Base-by-base conservation (phyloP, 2,888 invertebrate species). In the Gari tellinella region DNA sequence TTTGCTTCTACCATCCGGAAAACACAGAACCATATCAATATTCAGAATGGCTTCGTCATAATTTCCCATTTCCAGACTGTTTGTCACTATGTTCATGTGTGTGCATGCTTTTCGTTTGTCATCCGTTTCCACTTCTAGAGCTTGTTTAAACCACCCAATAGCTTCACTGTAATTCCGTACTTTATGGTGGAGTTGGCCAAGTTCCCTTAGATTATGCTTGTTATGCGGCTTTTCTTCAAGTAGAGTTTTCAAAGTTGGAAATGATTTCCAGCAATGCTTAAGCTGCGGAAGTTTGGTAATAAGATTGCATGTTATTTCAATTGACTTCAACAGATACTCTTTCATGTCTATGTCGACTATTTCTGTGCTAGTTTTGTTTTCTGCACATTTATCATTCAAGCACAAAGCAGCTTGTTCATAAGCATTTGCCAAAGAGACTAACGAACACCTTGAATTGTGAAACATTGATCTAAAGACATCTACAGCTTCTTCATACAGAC, bases 361-460 rank as follows among this genome's bases (percentile, higher is more conserved):
- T 41, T 23, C 21, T 10, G 53, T 26, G 37, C 19, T 5, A 12
- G 49, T 23, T 7, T 41, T 19, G 7, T 61, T 37, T 14, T 14
- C 23, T 7, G 48, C 51, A 7, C 25, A 2, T 10, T 25, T 40
- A 21, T 63, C 53, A 23, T 46, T 25, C 37, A 69, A 23, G 25
- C 69, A 69, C n/a, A 57, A 38, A 0, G 51, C 69, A 23, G 69
- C 57, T 46, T 69, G 69, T 31, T 69, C 69, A 52, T 57, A 69
- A 4, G 69, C 56, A 38, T 57, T 63, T 57, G 69, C 49, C n/a
- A 63, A 37, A 2, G 23, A 41, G 2, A 69, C 46, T 26, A 53
- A 53, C 14, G 63, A 53, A 21, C 37, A 40, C 25, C n/a, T 12
- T n/a, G 10, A 25, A 38, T 58, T 45, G 38, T 31, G 38, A 7